Percentiles rank a stretch among this genome's conserved stretches.
Evolutionary conservation across 2,113 vertebrate species (phyloP).

Genomic region (Machaerirhynchus nigripectus): DNA sequence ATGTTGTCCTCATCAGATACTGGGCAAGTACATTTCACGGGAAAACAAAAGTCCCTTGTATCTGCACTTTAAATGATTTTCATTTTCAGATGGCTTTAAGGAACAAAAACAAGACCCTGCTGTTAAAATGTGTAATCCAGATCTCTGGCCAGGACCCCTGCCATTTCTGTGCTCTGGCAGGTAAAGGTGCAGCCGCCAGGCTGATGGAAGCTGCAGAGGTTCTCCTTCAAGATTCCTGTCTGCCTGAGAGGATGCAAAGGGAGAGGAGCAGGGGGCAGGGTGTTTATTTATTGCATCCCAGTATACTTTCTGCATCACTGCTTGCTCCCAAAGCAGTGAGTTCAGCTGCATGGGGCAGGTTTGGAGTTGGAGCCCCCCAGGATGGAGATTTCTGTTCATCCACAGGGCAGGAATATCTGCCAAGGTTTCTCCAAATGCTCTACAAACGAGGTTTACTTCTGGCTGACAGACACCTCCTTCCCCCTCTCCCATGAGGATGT

Average conservation of each 20-base stretch:
- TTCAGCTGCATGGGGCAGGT: not conserved
- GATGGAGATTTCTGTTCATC: not conserved
- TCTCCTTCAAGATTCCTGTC: not conserved
- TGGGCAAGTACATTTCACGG: not conserved
- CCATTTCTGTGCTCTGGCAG: not conserved
- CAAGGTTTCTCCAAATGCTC: not conserved
- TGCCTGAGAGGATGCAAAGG: not conserved
- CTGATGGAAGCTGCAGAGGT: not conserved
- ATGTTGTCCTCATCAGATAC: conserved; percentile 1
- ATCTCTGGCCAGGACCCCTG: not conserved
- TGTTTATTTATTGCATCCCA: not conserved
- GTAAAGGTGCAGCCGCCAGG: not conserved
- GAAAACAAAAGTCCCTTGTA: conserved; percentile 7
- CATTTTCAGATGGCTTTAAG: not conserved
- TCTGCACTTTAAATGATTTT: not conserved
- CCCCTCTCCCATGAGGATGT: not conserved
- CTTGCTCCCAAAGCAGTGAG: not conserved
- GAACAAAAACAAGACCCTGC: not conserved
- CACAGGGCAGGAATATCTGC: not conserved
- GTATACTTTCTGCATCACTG: not conserved
- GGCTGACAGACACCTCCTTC: not conserved
- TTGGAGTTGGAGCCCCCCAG: not conserved
- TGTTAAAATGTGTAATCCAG: not conserved
- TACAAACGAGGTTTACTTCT: not conserved
- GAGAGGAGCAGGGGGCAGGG: not conserved